phyloP scores from a whole-genome alignment of 2,113 vertebrate species.

The Paramisgurnus dabryanus region DNA sequence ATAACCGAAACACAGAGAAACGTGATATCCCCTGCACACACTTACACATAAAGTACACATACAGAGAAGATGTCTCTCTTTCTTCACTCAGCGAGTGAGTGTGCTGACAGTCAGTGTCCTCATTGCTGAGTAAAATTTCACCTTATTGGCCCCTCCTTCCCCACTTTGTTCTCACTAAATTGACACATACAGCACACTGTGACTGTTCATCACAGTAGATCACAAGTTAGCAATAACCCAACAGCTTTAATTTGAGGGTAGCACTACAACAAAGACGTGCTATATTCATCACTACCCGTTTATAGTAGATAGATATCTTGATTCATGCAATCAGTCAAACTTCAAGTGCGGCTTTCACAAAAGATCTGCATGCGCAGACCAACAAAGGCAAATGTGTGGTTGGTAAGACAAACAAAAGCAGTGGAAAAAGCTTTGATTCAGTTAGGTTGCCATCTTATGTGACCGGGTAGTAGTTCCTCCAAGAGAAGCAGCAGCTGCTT shows the following conservation, averaged over 20 bases:
- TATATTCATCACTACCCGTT: background rate
- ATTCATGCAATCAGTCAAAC: background rate
- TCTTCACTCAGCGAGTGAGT: background rate
- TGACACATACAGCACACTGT: conserved; percentile 30
- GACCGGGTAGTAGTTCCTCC: background rate
- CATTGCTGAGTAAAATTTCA: conserved; percentile 19
- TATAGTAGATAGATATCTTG: background rate
- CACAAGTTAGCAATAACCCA: background rate
- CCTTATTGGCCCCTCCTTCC: conserved; percentile 42
- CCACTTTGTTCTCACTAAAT: conserved; percentile 13
- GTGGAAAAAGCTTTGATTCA: background rate
- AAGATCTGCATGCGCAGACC: background rate
- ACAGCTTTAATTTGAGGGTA: background rate
- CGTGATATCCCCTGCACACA: background rate
- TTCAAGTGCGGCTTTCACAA: background rate
- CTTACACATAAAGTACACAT: background rate
- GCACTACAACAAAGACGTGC: background rate
- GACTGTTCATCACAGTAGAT: background rate
- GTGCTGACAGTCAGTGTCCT: conserved; percentile 13
- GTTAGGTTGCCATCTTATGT: background rate
- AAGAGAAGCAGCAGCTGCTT: background rate
- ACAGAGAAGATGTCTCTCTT: background rate
- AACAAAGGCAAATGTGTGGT: background rate
- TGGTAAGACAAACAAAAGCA: background rate
- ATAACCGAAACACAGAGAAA: background rate